A percentile compares a stretch with the other conserved stretches of the same genome.
Evolutionary conservation across 2,797 vertebrate genomes (phyloP).

Genomic region (Tenualosa thibaudeaui): DNA sequence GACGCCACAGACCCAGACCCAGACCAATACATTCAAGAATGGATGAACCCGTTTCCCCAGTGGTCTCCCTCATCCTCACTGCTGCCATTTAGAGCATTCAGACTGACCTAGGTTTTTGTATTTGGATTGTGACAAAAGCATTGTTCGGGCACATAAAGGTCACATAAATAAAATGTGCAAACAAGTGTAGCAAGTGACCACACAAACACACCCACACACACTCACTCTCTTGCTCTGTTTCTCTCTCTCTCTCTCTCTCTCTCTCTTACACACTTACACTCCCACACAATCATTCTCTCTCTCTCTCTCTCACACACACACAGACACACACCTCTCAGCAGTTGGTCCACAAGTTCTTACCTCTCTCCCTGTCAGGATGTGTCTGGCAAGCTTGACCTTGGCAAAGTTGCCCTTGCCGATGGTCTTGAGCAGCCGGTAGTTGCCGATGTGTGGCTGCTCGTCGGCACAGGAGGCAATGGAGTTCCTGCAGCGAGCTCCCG

Average conservation of each 20-base stretch:
- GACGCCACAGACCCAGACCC: not conserved
- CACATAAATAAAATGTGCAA: not conserved
- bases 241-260: not conserved
- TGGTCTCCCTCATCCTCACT: not conserved
- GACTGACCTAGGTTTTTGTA: not conserved
- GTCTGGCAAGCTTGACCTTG: constrained; percentile 86
- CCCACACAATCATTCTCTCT: not conserved
- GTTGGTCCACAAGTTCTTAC: constrained; percentile 61
- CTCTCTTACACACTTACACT: not conserved
- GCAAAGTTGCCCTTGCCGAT: constrained; percentile 90
- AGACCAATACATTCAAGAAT: not conserved
- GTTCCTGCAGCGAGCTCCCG: constrained; percentile 82
- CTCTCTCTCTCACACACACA: not conserved
- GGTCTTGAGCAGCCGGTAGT: constrained; percentile 87
- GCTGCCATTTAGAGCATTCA: not conserved
- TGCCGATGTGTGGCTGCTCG: constrained; percentile 85
- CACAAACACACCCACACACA: not conserved
- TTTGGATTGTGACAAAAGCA: not conserved
- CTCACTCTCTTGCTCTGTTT: not conserved
- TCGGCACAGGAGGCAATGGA: constrained; percentile 84
- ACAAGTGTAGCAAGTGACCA: not conserved
- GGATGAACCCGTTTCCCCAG: not conserved
- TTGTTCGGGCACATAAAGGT: not conserved
- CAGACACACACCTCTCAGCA: not conserved
- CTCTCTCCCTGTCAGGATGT: constrained; percentile 88